Evolutionary conservation across 92 coral and sea anemone genomes (phyloP).

Genomic region (Zoanthus sociatus): DNA sequence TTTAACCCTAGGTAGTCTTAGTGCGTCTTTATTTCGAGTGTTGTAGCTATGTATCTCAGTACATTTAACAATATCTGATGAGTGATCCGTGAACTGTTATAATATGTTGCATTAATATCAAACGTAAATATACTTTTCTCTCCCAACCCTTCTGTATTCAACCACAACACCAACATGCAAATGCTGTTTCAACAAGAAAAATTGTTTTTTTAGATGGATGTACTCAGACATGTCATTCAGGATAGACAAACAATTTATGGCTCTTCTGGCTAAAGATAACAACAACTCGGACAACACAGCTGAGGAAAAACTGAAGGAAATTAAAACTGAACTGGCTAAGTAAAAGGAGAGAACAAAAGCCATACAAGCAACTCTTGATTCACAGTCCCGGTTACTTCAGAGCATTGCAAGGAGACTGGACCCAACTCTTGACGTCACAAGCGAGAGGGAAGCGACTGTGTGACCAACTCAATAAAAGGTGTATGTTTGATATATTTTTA

Average conservation of each 20-base stretch:
- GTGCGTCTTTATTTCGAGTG: too few relatives aligned
- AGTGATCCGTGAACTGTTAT: too few relatives aligned
- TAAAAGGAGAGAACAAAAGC: conserved; percentile 64
- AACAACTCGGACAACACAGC: conserved; percentile 6
- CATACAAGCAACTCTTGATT: conserved; percentile 75
- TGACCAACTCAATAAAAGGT: neutral
- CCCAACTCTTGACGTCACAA: neutral
- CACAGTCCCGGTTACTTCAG: conserved; percentile 62
- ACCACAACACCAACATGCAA: neutral
- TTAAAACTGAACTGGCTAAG: conserved; percentile 44
- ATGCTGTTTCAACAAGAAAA: neutral
- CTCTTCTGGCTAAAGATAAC: conserved; percentile 11
- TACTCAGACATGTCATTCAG: conserved; percentile 20
- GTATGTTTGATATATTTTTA: too few relatives aligned
- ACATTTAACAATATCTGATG: too few relatives aligned
- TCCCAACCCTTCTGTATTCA: neutral
- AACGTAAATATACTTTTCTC: neutral
- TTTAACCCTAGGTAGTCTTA: too few relatives aligned
- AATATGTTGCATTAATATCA: too few relatives aligned
- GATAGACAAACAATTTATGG: conserved; percentile 31
- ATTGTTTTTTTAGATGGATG: conserved; percentile 9
- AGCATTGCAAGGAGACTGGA: conserved; percentile 74
- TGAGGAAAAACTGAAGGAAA: conserved; percentile 43
- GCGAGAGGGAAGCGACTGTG: conserved; percentile 36
- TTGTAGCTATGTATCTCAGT: too few relatives aligned